Percentiles rank a stretch among this genome's conserved stretches.
Evolutionary conservation across 1,140 invertebrate species (phyloP).

Genomic region (Manduca sexta): DNA sequence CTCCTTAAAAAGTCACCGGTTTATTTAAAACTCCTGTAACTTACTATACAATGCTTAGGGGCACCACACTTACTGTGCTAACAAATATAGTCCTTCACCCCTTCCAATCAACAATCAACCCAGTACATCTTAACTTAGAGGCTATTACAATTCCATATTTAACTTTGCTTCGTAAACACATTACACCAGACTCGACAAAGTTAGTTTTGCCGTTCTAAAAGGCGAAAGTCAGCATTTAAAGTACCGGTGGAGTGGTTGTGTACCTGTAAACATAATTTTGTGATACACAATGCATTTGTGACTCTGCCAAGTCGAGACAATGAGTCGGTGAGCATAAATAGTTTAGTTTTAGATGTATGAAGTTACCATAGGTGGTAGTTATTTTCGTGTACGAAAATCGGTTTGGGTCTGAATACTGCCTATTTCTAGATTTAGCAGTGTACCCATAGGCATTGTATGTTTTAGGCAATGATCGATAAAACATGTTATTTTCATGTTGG

Average conservation of each 20-base stretch:
- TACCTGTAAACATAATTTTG: not conserved
- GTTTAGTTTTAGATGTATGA: constrained; percentile 20
- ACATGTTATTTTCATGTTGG: no score
- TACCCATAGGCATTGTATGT: no score
- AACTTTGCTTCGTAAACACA: constrained; percentile 8
- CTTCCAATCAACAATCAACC: not conserved
- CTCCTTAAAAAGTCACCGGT: no score
- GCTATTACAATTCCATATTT: not conserved
- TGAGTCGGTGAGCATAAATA: constrained; percentile 26
- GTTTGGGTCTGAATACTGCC: no score
- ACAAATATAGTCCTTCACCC: not conserved
- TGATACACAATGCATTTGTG: constrained; percentile 13
- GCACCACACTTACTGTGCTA: constrained; percentile 9
- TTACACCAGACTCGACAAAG: constrained; percentile 9
- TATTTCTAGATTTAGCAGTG: no score
- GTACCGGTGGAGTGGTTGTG: not conserved
- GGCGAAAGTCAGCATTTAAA: not conserved
- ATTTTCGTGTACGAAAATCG: not conserved
- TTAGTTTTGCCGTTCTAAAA: constrained; percentile 1
- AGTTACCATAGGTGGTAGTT: constrained; percentile 3
- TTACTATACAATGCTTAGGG: constrained; percentile 12
- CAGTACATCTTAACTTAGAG: not conserved
- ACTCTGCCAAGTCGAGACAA: constrained; percentile 36
- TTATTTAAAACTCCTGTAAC: no score
- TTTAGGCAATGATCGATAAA: no score